Evolutionary conservation across 1,140 invertebrate genomes (phyloP), one percentile per base, ranked within the genome.

Genomic region (Gryon sp.): DNA sequence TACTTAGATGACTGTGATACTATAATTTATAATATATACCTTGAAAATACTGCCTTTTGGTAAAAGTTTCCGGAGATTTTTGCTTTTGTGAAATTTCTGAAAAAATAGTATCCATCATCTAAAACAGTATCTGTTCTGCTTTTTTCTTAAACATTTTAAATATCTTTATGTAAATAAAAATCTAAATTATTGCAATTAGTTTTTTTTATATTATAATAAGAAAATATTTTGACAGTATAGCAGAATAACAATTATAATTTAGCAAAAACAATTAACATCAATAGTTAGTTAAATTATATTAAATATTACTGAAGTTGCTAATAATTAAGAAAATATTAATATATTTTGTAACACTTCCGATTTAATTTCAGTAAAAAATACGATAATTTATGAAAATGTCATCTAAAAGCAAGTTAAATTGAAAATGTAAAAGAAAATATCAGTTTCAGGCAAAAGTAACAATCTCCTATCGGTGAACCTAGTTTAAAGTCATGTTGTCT

Each of bases 51-150:
- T 91, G 83, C 91, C 90, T 86, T 88, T 87, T 52, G 93, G 93
- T 90, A 94, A 91, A 86, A 92, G 89, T 84, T 90, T 89, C 68
- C 93, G 92, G 79, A 93, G 90, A 82, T 89, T 91, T 90, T 91
- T 90, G 88, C 89, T 91, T 90, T 92, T 91, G 88, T 90, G 89
- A 90, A 93, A 91, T 91, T 93, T 93, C 93, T 94, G 92, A 86
- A 93, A 92, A 91, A 83, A 86, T 75, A 86, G 83, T 83, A 82
- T 76, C 84, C 83, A 81, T 82, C 82, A 80, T 84, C 86, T 89
- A 83, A 84, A 87, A 79, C 83, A 79, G 50, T 87, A 88, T 87
- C 85, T 77, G 81, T 80, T 75, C 41, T 36, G 62, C 11, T 26
- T 36, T 28, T 14, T 4, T 63, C 26, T 53, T 30, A 81, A 73